Conservation (phyloP, 2,113 vertebrate genomes). For the Labeo rohita region DNA sequence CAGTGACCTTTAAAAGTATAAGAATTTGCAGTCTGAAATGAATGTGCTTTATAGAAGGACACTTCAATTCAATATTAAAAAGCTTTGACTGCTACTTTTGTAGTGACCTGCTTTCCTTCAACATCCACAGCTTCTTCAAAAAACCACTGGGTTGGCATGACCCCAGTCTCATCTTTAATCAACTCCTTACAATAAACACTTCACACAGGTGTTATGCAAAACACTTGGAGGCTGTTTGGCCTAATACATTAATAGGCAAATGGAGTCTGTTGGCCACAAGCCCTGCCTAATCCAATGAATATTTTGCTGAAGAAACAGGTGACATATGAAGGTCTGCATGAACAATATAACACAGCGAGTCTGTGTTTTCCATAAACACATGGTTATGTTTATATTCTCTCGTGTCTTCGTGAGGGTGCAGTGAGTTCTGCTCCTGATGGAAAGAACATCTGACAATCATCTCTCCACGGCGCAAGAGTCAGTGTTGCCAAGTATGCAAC, state of each 20-base stretch:
- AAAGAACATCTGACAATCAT: slow-evolving; percentile 20
- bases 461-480: slow-evolving; percentile 10
- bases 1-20: background rate
- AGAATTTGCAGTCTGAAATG: no score
- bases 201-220: slow-evolving; percentile 10
- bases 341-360: background rate
- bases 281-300: slow-evolving; percentile 9
- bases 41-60: background rate
- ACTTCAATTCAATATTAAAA: background rate
- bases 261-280: background rate
- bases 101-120: background rate
- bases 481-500: slow-evolving; percentile 24
- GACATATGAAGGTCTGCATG: slow-evolving; percentile 18
- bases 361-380: slow-evolving; percentile 10
- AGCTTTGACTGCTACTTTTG: background rate
- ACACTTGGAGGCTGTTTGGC: slow-evolving; percentile 15
- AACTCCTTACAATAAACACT: slow-evolving; percentile 3
- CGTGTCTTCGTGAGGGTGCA: background rate
- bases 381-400: slow-evolving; percentile 5
- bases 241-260: slow-evolving; percentile 10
- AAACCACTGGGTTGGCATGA: background rate
- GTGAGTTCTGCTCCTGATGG: slow-evolving; percentile 4
- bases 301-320: background rate
- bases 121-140: background rate
- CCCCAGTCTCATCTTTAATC: slow-evolving; percentile 4